These are phyloP conservation scores for Upupa epops DNA, from an alignment of 2,113 vertebrate genomes.

Conservation along the genomic window DNA sequence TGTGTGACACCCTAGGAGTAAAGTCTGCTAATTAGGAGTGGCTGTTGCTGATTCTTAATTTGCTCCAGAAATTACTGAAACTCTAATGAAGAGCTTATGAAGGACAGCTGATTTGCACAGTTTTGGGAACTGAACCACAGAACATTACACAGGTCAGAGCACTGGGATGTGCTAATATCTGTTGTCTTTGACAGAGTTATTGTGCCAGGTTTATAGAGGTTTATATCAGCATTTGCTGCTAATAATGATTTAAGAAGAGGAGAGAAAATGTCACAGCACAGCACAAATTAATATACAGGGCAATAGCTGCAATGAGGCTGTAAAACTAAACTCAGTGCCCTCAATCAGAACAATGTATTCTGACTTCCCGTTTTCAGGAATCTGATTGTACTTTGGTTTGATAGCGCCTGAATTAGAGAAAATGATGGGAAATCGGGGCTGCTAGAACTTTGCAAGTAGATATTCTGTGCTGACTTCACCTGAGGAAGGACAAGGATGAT, in stretches of 20 bases:
- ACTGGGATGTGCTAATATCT: neutral
- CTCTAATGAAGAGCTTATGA: neutral
- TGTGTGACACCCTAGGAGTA: neutral
- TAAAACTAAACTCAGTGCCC: neutral
- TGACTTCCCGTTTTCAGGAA: neutral
- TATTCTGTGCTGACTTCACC: neutral
- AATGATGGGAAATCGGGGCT: neutral
- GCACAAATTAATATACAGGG: neutral
- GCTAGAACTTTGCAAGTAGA: neutral
- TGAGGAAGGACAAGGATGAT: neutral
- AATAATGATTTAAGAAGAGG: neutral
- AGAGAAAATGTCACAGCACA: neutral
- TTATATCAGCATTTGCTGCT: neutral
- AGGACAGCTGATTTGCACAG: neutral
- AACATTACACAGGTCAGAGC: slow-evolving; percentile 9
- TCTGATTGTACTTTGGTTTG: neutral
- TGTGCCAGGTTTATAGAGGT: neutral
- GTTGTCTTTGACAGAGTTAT: neutral
- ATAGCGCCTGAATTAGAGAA: neutral
- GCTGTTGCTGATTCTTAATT: neutral
- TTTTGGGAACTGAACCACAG: neutral
- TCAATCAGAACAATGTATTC: neutral
- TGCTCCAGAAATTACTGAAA: neutral
- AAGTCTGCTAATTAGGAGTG: neutral
- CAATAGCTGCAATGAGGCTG: neutral